These are phyloP conservation scores for Carduelis carduelis DNA, from an alignment of 2,797 vertebrate species.

Conservation along the genomic window DNA sequence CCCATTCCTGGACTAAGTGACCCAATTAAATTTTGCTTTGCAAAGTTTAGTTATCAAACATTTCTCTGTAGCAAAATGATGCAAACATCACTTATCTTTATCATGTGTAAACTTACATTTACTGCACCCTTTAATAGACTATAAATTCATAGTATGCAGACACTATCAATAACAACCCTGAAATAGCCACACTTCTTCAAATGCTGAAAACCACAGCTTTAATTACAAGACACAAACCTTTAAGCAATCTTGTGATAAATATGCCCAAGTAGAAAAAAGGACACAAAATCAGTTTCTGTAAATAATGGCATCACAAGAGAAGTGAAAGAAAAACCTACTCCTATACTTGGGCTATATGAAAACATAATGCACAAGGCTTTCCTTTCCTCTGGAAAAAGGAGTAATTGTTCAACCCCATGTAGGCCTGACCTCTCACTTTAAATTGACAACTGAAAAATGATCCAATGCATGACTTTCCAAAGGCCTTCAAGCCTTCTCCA, in stretches of 20 bases:
- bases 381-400: background rate
- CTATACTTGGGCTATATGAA: background rate
- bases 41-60: background rate
- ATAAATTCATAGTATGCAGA: background rate
- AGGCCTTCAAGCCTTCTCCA: background rate
- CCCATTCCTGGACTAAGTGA: background rate
- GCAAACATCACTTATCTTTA: background rate
- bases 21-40: background rate
- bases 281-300: background rate
- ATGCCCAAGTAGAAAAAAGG: background rate
- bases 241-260: background rate
- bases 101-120: background rate
- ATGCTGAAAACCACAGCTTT: background rate
- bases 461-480: background rate
- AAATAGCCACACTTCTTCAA: background rate
- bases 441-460: background rate
- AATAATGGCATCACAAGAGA: background rate
- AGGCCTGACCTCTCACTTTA: background rate
- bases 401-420: background rate
- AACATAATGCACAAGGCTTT: background rate
- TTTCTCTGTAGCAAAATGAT: background rate
- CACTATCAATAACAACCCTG: background rate
- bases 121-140: background rate
- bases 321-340: background rate
- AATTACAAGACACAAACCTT: background rate